phyloP scores from a whole-genome alignment of 2,113 vertebrate genomes.

The Lethenteron camtschaticum region DNA sequence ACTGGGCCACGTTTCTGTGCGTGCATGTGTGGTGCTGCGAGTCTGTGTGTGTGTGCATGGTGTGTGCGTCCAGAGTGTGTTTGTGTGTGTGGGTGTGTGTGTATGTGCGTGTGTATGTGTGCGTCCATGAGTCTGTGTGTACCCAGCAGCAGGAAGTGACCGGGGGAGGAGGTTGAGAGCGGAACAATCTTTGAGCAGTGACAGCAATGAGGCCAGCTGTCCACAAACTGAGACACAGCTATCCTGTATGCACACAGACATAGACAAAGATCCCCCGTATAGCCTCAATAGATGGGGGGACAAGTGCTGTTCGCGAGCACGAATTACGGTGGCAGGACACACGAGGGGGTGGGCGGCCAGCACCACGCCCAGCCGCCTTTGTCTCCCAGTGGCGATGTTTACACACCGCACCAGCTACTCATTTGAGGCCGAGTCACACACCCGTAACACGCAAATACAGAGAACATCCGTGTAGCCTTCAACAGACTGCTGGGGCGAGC shows the following conservation, averaged over 20 bases:
- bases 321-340: too few species aligned
- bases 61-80: neutral
- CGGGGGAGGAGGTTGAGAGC: constrained; percentile 66
- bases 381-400: too few species aligned
- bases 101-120: neutral
- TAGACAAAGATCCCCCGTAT: constrained; percentile 14
- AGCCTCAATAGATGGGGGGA: constrained; percentile 74
- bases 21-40: too few species aligned
- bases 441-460: too few species aligned
- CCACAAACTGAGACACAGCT: constrained; percentile 39
- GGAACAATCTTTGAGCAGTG: constrained; percentile 57
- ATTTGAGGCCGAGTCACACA: too few species aligned
- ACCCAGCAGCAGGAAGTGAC: constrained; percentile 85
- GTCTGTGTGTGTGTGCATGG: neutral
- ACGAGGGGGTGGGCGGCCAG: too few species aligned
- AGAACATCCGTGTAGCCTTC: too few species aligned
- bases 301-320: constrained; percentile 18
- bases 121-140: constrained; percentile 7
- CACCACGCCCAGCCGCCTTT: too few species aligned
- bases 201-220: constrained; percentile 47
- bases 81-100: neutral
- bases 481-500: too few species aligned
- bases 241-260: constrained; percentile 25
- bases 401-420: too few species aligned
- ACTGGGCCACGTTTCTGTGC: neutral